A percentile compares a stretch with the other conserved stretches of the same genome.
phyloP scores from a whole-genome alignment of 2,113 vertebrate genomes.

The Penelope pileata region DNA sequence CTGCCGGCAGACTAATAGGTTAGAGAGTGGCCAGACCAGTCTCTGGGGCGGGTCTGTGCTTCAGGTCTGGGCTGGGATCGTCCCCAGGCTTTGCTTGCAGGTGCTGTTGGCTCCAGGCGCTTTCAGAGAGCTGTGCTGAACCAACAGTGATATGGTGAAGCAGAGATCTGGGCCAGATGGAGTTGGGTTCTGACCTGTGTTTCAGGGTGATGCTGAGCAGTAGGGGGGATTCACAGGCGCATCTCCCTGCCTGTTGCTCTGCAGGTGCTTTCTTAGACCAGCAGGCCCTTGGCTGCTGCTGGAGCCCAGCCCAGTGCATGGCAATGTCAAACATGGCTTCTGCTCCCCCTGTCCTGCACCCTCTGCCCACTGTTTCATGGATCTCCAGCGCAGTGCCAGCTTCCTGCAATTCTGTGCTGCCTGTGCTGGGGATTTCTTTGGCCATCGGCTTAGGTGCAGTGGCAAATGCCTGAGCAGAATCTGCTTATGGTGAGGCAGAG shows the following conservation, averaged over 20 bases:
- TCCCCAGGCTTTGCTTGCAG: not conserved
- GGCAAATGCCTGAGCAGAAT: not conserved
- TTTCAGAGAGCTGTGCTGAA: not conserved
- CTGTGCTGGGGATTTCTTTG: not conserved
- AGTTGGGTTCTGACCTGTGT: not conserved
- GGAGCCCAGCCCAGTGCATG: not conserved
- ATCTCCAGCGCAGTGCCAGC: not conserved
- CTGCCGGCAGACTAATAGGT: not conserved
- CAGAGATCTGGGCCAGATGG: not conserved
- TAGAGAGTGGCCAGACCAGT: not conserved
- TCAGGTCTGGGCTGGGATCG: not conserved
- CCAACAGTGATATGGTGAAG: not conserved
- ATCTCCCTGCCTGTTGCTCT: not conserved
- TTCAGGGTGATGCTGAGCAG: not conserved
- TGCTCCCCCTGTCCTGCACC: not conserved
- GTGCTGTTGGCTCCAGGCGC: not conserved
- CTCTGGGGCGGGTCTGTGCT: not conserved
- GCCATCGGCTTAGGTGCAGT: fast-evolving
- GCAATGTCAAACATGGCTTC: not conserved
- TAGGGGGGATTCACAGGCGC: not conserved
- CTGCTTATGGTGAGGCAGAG: not conserved
- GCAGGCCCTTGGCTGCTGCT: not conserved
- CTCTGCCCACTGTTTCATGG: not conserved
- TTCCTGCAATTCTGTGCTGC: not conserved
- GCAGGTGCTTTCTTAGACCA: not conserved